Base-by-base conservation (phyloP, 2,888 invertebrate genomes). In the Parapristionchus giblindavisi region DNA sequence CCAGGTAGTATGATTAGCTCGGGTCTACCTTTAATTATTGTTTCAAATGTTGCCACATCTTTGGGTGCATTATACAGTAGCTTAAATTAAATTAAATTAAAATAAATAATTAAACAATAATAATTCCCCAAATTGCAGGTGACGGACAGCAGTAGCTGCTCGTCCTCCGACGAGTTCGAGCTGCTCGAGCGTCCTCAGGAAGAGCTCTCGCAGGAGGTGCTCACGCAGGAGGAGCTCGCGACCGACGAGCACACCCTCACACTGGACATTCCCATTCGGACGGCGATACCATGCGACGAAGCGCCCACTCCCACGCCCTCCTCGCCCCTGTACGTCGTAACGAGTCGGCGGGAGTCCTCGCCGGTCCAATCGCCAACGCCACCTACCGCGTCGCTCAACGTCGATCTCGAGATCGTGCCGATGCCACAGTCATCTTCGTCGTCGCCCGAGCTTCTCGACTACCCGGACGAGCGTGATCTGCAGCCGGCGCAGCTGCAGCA, bases 211-310 rank as follows among this genome's bases (percentile, higher is more conserved):
- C n/a, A n/a, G n/a, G n/a, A n/a, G n/a, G n/a, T 52, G 36, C 8
- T 32, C 24, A 40, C 70, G 34, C 70, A 71, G 40, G 36, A 34
- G 40, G 56, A 54, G 27, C 34, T 56, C 17, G 56, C 70, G 24
- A 56, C 54, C 29, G 70, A 66, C 24, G 63, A 71, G 56, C 36
- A 56, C 54, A 71, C 70, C 4, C 68, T 71, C 70, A 71, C 70
- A 24, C 27, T 71, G 38, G 70, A 71, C 40, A 71, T 71, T 56
- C 70, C 70, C 29, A 38, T 71, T 21, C 32, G 51, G 3, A 34
- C 36, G 4, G 21, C 68, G 0, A 3, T 40, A 38, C 48, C 68
- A 14, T 27, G 17, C 2, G 29, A 24, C 29, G 48, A 21, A 27
- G 24, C 34, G 27, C 24, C 56, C 51, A 36, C 68, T 0, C 68